Base-by-base conservation (phyloP, 2,113 vertebrate genomes). In the Psophia crepitans region DNA sequence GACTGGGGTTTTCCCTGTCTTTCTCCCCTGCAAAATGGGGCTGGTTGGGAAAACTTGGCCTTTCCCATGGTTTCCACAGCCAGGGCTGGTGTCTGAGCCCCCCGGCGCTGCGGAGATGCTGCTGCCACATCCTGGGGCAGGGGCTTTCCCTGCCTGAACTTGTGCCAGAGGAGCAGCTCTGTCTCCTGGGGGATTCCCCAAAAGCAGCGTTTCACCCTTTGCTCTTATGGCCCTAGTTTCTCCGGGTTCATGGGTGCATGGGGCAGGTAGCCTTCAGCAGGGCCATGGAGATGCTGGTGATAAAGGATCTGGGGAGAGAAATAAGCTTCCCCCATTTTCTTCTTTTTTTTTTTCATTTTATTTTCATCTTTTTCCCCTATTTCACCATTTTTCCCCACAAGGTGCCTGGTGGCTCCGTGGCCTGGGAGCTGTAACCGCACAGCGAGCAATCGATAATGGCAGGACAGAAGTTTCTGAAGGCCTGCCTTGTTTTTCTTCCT, bases 1-100 rank as follows among this genome's bases (percentile, higher is more conserved):
- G 5, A 3, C 11, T 0, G 3, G 28, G 14, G 32, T 17, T 16
- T 81, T 11, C 3, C 12, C 9, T 0, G 2, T 6, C 41, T 68
- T 81, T 48, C 28, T 33, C 49, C 26, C 28, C 6, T 19, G 28
- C 30, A 64, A 16, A 84, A 46, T 24, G 23, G 21, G 24, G 0
- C 48, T 61, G 56, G 8, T 33, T 73, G 77, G 84, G 90, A 63
- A 89, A 58, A 33, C 14, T 70, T 39, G 18, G 3, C 37, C 17
- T 63, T 39, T 37, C 9, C 32, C 1, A 1, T n/a, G 41, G 21
- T 61, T 91, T 61, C 44, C 93, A 75, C 5, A 66, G 56, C 32
- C 6, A 5, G 18, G 12, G 39, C 20, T 90, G 60, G 22, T 68
- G 20, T 27, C 1, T 4, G 57, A 49, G 39, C 14, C 8, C 19